Conservation (phyloP, 2,797 vertebrate genomes). For the Bufotes viridis region DNA sequence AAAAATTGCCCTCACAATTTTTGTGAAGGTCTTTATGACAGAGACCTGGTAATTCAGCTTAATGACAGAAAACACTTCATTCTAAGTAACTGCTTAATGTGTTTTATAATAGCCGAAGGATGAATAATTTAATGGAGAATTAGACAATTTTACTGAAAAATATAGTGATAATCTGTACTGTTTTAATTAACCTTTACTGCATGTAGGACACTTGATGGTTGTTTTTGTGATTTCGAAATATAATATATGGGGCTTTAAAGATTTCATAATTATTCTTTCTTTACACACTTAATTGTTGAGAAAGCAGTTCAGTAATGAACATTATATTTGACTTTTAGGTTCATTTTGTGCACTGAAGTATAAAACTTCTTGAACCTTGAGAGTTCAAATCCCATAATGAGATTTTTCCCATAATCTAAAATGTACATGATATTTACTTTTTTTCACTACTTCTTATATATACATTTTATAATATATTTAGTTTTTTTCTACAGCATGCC, state of each 20-base stretch:
- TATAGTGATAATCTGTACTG: constrained; percentile 60
- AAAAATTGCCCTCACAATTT: constrained; percentile 40
- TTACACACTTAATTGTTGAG: constrained; percentile 56
- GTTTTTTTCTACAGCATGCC: too few relatives aligned
- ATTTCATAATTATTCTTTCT: constrained; percentile 56
- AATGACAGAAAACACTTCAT: constrained; percentile 58
- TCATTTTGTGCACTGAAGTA: constrained; percentile 22
- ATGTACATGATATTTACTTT: not conserved
- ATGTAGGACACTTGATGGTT: constrained; percentile 59
- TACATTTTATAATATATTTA: not conserved
- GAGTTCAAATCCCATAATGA: constrained; percentile 25
- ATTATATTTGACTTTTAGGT: constrained; percentile 50
- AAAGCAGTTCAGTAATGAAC: constrained; percentile 51
- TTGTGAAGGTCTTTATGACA: constrained; percentile 57
- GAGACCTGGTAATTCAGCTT: constrained; percentile 56
- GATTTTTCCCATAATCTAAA: not conserved
- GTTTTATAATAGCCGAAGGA: constrained; percentile 59
- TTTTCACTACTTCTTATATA: not conserved
- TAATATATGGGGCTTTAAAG: constrained; percentile 58
- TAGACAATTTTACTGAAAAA: constrained; percentile 61
- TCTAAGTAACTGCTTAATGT: constrained; percentile 59
- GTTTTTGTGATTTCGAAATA: constrained; percentile 59
- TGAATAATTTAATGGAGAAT: constrained; percentile 63
- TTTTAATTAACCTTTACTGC: constrained; percentile 62
- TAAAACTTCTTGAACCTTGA: constrained; percentile 20